Evolutionary conservation across 1,140 invertebrate species (phyloP).

Genomic region (Cydia fagiglandana): DNA sequence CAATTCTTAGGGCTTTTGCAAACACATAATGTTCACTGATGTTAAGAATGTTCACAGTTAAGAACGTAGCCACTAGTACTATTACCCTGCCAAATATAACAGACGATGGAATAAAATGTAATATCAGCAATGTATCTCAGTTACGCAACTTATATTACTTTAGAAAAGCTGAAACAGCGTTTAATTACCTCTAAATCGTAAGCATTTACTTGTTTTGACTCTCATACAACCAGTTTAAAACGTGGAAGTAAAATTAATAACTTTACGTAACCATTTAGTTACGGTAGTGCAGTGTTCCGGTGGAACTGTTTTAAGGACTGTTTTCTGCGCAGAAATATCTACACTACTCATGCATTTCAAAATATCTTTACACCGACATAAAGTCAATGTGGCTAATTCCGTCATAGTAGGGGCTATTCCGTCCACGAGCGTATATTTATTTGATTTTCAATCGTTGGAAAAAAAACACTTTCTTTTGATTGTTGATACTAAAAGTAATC

Average conservation of each 20-base stretch:
- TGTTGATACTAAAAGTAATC: too few relatives aligned
- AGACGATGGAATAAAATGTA: background rate
- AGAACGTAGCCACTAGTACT: background rate
- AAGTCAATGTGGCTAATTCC: too few relatives aligned
- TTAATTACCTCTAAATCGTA: background rate
- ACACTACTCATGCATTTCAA: too few relatives aligned
- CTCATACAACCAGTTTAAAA: background rate
- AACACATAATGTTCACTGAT: too few relatives aligned
- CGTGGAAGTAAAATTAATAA: conserved; percentile 12
- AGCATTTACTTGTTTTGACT: background rate
- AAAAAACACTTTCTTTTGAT: too few relatives aligned
- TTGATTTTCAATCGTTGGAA: too few relatives aligned
- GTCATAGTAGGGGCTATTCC: too few relatives aligned
- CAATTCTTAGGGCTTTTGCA: too few relatives aligned
- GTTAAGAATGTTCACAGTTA: too few relatives aligned
- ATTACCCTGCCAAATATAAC: background rate
- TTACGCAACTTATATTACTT: background rate
- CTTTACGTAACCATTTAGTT: background rate
- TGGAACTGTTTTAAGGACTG: background rate
- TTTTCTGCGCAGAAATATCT: background rate
- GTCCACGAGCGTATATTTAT: too few relatives aligned
- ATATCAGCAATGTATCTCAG: background rate
- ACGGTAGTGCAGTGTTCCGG: background rate
- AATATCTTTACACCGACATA: too few relatives aligned
- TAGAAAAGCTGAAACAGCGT: background rate